Base-by-base conservation (phyloP, 2,113 vertebrate genomes). In the Sinocyclocheilus grahami region DNA sequence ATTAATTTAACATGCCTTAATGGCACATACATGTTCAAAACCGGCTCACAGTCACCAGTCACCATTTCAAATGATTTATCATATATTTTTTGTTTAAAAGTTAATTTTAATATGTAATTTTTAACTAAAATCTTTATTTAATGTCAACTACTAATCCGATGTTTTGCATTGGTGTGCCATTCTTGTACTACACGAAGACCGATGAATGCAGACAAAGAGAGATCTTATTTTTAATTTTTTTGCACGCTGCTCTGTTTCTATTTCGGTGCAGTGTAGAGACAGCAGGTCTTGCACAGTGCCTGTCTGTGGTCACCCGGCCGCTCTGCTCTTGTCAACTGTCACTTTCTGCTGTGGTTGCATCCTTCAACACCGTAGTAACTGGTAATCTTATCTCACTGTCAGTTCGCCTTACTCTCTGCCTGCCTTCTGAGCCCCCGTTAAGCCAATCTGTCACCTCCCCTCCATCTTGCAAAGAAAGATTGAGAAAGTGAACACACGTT, bases 301-400 rank as follows among this genome's bases (percentile, higher is more conserved):
- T 86, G 55, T 85, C 77, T 89, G 88, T 83, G 84, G 86, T 80
- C 86, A 86, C 67, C 78, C 13, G 53, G 82, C 62, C 84, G 71
- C 82, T 65, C 53, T 60, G 81, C 89, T 93, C 88, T 82, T 92
- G 90, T 92, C 90, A 91, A 87, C 89, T 87, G 90, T 92, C 90
- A 89, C 85, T 71, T 85, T 90, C 86, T 79, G 78, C 89, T 92
- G 91, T 63, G 53, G 86, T 91, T 87, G 90, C 90, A 78, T 93
- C 87, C 83, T 86, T 91, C 89, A 91, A 90, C 90, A 90, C 88
- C 78, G 39, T 63, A 74, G 88, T 90, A 88, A 92, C 91, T 87
- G 90, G 89, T 92, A 89, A 91, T 94, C 92, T 92, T 92, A 94
- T 93, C 90, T 92, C 51, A 12, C 86, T 89, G 88, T 87, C 91